A percentile compares a stretch with the other conserved stretches of the same genome.
These are phyloP conservation scores for Laodelphax striatellus DNA, from an alignment of 1,140 invertebrate species.

Conservation along the genomic window DNA sequence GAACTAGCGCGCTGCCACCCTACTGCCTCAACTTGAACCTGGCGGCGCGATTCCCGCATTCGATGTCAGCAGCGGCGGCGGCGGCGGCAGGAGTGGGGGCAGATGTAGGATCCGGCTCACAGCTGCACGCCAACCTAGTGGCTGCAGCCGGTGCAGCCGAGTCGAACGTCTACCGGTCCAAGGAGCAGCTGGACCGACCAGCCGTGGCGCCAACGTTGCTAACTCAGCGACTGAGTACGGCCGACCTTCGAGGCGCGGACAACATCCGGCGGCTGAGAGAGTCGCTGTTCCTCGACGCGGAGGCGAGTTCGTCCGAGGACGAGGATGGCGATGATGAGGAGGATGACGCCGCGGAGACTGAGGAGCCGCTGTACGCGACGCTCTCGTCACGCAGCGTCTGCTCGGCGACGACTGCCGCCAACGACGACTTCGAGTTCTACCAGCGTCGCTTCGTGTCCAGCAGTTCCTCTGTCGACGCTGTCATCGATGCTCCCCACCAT, in stretches of 20 bases:
- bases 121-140: conserved; percentile 9
- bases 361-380: conserved; percentile 39
- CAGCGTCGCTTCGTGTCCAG: conserved; percentile 10
- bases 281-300: conserved; percentile 14
- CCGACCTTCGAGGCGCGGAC: conserved; percentile 9
- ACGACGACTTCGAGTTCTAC: conserved; percentile 53
- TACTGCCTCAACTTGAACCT: conserved; percentile 4
- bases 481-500: background rate
- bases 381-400: conserved; percentile 39
- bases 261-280: conserved; percentile 19
- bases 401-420: conserved; percentile 51
- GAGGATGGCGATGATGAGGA: conserved; percentile 34
- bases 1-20: conserved; percentile 4
- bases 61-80: background rate
- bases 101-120: background rate
- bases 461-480: conserved; percentile 1
- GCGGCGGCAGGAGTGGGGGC: background rate
- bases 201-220: background rate
- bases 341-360: conserved; percentile 27
- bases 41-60: background rate
- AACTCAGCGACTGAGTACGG: conserved; percentile 8
- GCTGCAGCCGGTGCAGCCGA: conserved; percentile 1
- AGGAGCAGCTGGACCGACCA: background rate
- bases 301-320: conserved; percentile 20
- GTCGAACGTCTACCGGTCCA: background rate